phyloP scores from a whole-genome alignment of 2,888 invertebrate species.

The Volucella zonaria region DNA sequence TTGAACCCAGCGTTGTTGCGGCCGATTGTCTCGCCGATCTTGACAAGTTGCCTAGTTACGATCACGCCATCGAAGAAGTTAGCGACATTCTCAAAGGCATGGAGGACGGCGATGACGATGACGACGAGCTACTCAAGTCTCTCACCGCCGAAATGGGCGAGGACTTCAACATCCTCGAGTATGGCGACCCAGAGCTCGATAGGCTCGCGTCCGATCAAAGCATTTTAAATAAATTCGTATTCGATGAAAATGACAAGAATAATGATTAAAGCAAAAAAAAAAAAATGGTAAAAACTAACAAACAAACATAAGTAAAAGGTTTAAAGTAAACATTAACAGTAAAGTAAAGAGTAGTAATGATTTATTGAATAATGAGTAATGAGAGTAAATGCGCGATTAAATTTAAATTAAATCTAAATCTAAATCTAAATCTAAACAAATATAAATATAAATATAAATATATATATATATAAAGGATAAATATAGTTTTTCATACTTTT shows the following conservation, averaged over 20 bases:
- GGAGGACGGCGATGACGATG: constrained; percentile 93
- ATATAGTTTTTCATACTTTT: constrained; percentile 74
- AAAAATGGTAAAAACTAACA: not conserved
- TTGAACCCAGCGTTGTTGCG: constrained; percentile 84
- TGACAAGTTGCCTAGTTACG: constrained; percentile 66
- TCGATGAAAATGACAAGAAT: constrained; percentile 85
- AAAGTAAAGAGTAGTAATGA: no score
- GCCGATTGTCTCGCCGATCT: constrained; percentile 83
- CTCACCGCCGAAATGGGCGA: constrained; percentile 93
- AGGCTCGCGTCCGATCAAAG: constrained; percentile 91
- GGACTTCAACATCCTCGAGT: constrained; percentile 97
- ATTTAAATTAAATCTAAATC: constrained; percentile 44
- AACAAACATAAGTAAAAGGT: no score
- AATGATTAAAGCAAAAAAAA: constrained; percentile 4
- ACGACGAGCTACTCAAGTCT: constrained; percentile 91
- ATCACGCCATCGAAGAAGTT: constrained; percentile 81
- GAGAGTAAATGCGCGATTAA: no score
- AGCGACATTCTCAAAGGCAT: constrained; percentile 91
- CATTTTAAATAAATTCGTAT: constrained; percentile 92
- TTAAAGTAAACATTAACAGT: no score
- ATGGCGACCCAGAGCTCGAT: constrained; percentile 96
- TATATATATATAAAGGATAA: constrained; percentile 73
- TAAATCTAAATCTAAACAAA: constrained; percentile 27
- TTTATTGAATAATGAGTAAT: constrained; percentile 24
- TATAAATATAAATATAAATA: constrained; percentile 36